These are phyloP conservation scores for Escarpia spicata DNA, from an alignment of 2,888 invertebrate species.

Conservation along the genomic window DNA sequence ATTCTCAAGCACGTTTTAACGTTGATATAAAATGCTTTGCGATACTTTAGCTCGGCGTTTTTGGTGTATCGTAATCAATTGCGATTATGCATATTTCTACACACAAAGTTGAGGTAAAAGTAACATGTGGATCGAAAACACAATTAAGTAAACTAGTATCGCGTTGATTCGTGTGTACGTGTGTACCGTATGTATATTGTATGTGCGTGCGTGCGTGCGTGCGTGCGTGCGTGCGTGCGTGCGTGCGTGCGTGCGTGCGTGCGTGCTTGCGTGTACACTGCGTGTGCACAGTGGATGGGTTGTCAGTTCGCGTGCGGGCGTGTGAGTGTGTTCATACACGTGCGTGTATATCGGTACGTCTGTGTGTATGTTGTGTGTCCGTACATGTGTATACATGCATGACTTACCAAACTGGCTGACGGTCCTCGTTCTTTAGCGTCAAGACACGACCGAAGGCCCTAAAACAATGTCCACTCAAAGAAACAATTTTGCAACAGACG, in stretches of 20 bases:
- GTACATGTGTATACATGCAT: neutral
- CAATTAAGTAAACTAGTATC: too few relatives aligned
- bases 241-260: neutral
- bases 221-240: neutral
- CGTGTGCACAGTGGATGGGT: neutral
- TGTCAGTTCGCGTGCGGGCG: neutral
- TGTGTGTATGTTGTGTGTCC: neutral
- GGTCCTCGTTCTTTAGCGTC: conserved; percentile 57
- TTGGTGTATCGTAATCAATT: neutral
- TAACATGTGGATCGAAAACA: too few relatives aligned
- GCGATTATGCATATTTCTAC: too few relatives aligned
- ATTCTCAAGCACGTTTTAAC: neutral
- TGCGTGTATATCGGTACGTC: neutral
- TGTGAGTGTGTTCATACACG: neutral
- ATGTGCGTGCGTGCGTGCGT: too few relatives aligned
- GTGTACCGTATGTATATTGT: too few relatives aligned
- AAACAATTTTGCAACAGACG: neutral
- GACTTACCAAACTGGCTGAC: conserved; percentile 54
- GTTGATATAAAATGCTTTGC: neutral
- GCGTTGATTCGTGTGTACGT: too few relatives aligned
- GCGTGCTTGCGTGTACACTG: neutral
- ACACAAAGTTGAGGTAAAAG: too few relatives aligned
- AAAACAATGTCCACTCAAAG: conserved; percentile 20
- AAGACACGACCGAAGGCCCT: conserved; percentile 58
- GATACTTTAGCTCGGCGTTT: neutral